These are phyloP conservation scores for Orius insidiosus DNA, from an alignment of 1,140 invertebrate species.

Conservation along the genomic window DNA sequence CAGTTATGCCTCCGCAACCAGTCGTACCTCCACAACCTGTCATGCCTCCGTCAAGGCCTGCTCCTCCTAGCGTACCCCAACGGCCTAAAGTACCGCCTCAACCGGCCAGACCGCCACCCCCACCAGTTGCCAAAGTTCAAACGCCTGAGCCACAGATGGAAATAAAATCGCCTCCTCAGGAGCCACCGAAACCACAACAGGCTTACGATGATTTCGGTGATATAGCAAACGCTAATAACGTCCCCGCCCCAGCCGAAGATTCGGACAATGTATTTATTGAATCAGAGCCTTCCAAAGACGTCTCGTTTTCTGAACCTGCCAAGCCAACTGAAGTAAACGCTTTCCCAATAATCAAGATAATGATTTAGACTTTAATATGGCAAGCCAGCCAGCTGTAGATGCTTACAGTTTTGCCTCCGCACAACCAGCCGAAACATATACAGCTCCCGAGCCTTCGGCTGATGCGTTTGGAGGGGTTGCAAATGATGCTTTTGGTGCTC, in stretches of 20 bases:
- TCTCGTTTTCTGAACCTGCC: not conserved
- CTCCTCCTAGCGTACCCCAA: constrained; percentile 22
- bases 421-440: not conserved
- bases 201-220: not conserved
- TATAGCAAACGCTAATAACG: not conserved
- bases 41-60: constrained; percentile 16
- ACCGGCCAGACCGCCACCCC: too few species aligned
- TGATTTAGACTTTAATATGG: not conserved
- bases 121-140: not conserved
- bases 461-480: too few species aligned
- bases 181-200: not conserved
- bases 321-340: not conserved
- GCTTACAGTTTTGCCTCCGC: not conserved
- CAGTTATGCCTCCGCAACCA: not conserved
- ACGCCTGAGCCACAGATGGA: not conserved
- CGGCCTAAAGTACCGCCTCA: constrained; percentile 19
- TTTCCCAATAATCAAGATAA: not conserved
- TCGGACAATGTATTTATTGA: not conserved
- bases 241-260: not conserved
- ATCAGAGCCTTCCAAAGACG: not conserved
- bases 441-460: not conserved
- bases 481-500: not conserved
- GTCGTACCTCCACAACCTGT: not conserved
- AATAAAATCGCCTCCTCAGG: not conserved
- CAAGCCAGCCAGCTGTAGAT: constrained; percentile 6